Base-by-base conservation (phyloP, 1,140 invertebrate genomes). In the Diorhabda elongata region DNA sequence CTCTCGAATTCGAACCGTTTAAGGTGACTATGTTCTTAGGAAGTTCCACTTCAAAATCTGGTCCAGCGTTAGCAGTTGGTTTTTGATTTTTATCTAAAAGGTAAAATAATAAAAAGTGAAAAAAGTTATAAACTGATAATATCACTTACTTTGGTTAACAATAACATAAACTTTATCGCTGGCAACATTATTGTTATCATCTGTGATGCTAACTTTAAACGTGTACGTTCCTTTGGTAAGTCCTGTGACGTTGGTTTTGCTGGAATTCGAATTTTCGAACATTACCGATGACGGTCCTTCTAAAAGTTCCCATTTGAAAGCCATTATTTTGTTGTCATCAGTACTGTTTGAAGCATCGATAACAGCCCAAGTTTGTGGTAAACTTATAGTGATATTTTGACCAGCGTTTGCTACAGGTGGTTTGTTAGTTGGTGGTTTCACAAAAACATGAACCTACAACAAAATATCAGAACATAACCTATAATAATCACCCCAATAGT, bases 101-200 rank as follows among this genome's bases (percentile, higher is more conserved):
- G 26, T n/a, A 59, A 59, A 26, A 7, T 5, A 5, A n/a, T 26
- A 59, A 26, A 42, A 3, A 59, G 9, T n/a, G 44, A 11, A 61
- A 61, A 7, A 61, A 7, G 59, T 6, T 26, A 61, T 8, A 6
- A 11, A 61, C 26, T 61, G 6, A 6, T 8, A 61, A 61, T 11
- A 58, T 62, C 71, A 88, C 88, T 87, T 87, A 96, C 94, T 94
- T 84, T 97, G 94, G 68, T 92, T 92, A n/a, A 98, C 94, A 71
- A 87, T 91, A 9, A 97, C 84, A 75, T 85, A 86, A 41, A 92
- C 87, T 47, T 84, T 86, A 79, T 91, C 89, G 9, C 85, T 87
- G 42, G 90, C 89, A 26, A 88, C 88, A 76, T 96, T 95, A 57
- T 90, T 90, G 75, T 90, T 91, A 73, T 92, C 90, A 81, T 98